Evolutionary conservation across 2,797 vertebrate species (phyloP).

Genomic region (Clarias laeviceps): DNA sequence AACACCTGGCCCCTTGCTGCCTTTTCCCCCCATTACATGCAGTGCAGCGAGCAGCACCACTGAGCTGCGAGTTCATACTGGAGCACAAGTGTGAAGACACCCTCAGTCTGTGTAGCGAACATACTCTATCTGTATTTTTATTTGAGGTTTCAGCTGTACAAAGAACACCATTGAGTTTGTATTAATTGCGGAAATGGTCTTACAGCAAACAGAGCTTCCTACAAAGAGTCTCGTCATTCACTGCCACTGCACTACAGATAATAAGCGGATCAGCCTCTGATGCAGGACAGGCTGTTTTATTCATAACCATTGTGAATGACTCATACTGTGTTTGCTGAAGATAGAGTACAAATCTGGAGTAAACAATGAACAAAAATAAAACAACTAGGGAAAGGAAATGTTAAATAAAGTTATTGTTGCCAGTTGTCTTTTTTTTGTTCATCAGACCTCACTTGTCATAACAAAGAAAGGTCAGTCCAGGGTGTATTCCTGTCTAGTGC

Average conservation of each 20-base stretch:
- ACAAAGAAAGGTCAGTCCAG: neutral
- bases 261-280: slow-evolving; percentile 21
- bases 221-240: slow-evolving; percentile 17
- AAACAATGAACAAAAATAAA: slow-evolving; percentile 17
- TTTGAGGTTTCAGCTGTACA: slow-evolving; percentile 14
- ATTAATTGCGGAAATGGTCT: slow-evolving; percentile 18
- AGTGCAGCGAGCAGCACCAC: slow-evolving; percentile 11
- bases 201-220: slow-evolving; percentile 28
- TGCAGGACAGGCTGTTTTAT: slow-evolving; percentile 37
- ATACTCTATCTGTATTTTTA: slow-evolving; percentile 26
- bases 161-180: slow-evolving; percentile 28
- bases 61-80: slow-evolving; percentile 10
- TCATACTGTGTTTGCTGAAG: slow-evolving; percentile 10
- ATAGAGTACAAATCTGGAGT: slow-evolving; percentile 25
- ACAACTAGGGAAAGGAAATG: neutral
- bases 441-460: neutral
- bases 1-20: slow-evolving; percentile 74
- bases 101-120: slow-evolving; percentile 2
- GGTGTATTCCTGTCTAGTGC: neutral
- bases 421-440: neutral
- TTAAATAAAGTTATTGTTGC: slow-evolving; percentile 9
- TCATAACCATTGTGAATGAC: neutral
- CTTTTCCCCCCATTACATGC: slow-evolving; percentile 52
- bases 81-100: slow-evolving; percentile 31
- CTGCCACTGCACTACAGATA: slow-evolving; percentile 10